Evolutionary conservation across 2,888 invertebrate species (phyloP), one percentile per base, ranked within the genome.

Genomic region (Alentia gelatinosa): DNA sequence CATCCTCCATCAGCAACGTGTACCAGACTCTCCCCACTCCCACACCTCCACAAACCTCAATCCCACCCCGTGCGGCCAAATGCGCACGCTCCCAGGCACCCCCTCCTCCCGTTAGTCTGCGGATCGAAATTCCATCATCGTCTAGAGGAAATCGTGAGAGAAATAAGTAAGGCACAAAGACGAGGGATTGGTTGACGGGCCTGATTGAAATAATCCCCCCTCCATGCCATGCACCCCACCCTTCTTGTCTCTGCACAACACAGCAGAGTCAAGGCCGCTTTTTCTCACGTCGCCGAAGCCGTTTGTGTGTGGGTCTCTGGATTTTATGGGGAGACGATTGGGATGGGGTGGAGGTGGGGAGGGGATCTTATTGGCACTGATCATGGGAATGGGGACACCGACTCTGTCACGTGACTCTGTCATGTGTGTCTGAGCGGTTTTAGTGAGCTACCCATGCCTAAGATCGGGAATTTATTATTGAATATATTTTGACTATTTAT

Each of bases 21-120:
- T n/a, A n/a, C n/a, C 68, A 26, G 12, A 4, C 39, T 3, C 79
- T 79, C 63, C 63, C n/a, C 63, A 9, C 63, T 19, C 63, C 63
- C n/a, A 23, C 39, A 30, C 79, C 79, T 37, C 63, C 63, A 5
- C 63, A 12, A 26, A 12, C 63, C 63, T 26, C 63, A 63, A 63
- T 26, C 26, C 63, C 26, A 79, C 5, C 37, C 30, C 35, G 39
- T 0, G 26, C 30, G 26, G 47, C 47, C 86, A 86, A 4, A 42
- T 86, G 86, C 47, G 42, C 50, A 42, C 19, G 47, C 42, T 86
- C 86, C 86, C 86, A 86, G 86, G 86, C 47, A 86, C 86, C 86
- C 42, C 15, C 33, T 4, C 79, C 35, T 35, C 74, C 12, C 74
- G 26, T 9, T 9, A 39, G 40, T 35, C 40, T n/a, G 7, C 47